Evolutionary conservation across 2,888 invertebrate species (phyloP), one percentile per base, ranked within the genome.

Genomic region (Drosophila neutralis): DNA sequence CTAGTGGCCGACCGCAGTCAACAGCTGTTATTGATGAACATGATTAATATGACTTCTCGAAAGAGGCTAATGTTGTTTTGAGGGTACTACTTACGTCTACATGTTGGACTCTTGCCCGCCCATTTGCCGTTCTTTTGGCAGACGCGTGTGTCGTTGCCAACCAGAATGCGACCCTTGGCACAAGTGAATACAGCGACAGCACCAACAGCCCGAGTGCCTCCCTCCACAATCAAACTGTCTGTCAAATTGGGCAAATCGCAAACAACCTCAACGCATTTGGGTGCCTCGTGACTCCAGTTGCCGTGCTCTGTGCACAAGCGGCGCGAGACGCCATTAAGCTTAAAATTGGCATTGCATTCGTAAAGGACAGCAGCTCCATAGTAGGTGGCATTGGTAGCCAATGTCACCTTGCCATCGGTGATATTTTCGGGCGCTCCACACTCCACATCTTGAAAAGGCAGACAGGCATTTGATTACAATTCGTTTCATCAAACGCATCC

Each of bases 321-420:
- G 61, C 98, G 94, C 4, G 97, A 96, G 4, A 97, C 96, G 0
- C 98, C 98, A 79, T 96, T 96, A 15, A 98, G 93, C 90, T 96
- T 96, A 93, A 95, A 98, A 90, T 97, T 96, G 4, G 94, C 94
- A 67, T 96, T 95, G 90, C 98, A 98, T 82, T 97, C 96, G 91
- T 98, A 98, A 10, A 97, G 94, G 0, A 95, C 97, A 2, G 97
- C 95, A 0, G 97, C 97, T 0, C 98, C 98, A 87, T 98, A 97
- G 91, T 97, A 97, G 0, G 98, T 98, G 0, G 96, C 97, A 91
- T 98, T 98, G 0, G 97, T 97, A 0, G 97, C 96, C 61, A 98
- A 93, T 0, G 96, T 96, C 69, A 97, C 96, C 86, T 95, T 95
- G 24, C 98, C 98, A 89, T 96, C 95, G 45, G 94, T 94, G 4